Evolutionary conservation across 1,140 invertebrate species (phyloP), one percentile per base, ranked within the genome.

Genomic region (Kradibia gibbosae): DNA sequence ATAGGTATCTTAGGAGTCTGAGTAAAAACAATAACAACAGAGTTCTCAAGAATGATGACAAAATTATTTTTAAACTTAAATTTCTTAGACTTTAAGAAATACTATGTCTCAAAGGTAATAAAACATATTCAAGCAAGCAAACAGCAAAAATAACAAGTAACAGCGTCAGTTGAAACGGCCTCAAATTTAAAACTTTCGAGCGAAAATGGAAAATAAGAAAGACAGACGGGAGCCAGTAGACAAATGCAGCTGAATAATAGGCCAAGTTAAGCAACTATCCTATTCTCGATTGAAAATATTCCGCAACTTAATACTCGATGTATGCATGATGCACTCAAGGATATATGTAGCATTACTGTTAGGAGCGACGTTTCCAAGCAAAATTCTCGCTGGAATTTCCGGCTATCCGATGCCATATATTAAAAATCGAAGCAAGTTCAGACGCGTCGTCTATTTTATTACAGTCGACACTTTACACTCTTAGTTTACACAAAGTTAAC

Each of bases 211-310:
- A 28, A 34, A 53, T 50, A 42, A 53, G 48, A 73, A 53, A 34
- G 48, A 53, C 10, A 31, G 31, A 53, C 7, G 45, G 39, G 57
- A 65, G 3, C 28, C 57, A 65, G 62, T 17, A 34, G 74, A 77
- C 62, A 77, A 77, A 60, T 1, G 36, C n/a, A 34, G 25, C 25
- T 34, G 55, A 15, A 76, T 78, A 67, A 78, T 78, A 50, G 75
- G 45, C 57, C 74, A 62, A 76, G 75, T 65, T 62, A 65, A 77
- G 60, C 25, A 78, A 50, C 60, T 78, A 78, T 78, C 45, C 75
- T 36, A 34, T 67, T 78, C 10, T 48, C 77, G 48, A 78, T 71
- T 48, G 48, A 78, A 70, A 71, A 78, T 71, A 70, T 71, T 70
- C 48, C 48, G 77, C 67, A 71, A 78, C 22, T 20, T 17, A 55